phyloP scores from a whole-genome alignment of 2,888 invertebrate genomes.

The Clivina fossor region DNA sequence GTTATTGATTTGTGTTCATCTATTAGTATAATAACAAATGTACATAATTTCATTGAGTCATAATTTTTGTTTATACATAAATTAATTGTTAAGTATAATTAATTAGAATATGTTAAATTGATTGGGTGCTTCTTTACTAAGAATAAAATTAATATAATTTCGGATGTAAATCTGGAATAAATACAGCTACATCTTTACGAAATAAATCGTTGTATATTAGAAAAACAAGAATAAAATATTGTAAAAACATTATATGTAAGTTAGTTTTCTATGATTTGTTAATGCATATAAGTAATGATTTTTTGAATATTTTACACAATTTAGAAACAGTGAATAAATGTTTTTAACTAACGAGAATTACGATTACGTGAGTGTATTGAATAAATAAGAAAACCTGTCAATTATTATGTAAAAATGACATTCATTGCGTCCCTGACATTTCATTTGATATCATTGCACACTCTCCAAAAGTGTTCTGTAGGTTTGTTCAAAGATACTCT shows the following conservation, averaged over 20 bases:
- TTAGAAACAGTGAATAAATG: constrained; percentile 22
- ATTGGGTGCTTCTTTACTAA: too few relatives aligned
- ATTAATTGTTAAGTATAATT: too few relatives aligned
- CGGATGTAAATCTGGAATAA: neutral
- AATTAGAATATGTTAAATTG: too few relatives aligned
- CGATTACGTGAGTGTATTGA: neutral
- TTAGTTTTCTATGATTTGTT: constrained; percentile 30
- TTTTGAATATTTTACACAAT: constrained; percentile 23
- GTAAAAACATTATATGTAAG: constrained; percentile 23
- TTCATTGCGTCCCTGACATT: constrained; percentile 28
- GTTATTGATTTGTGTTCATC: too few relatives aligned
- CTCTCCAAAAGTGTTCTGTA: constrained; percentile 9
- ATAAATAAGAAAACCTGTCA: too few relatives aligned
- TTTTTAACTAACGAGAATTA: constrained; percentile 24
- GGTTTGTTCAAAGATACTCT: too few relatives aligned
- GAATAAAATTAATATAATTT: neutral
- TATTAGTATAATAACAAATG: too few relatives aligned
- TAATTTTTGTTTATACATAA: too few relatives aligned
- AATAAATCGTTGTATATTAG: too few relatives aligned
- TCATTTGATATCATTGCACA: neutral
- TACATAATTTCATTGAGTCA: too few relatives aligned
- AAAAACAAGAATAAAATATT: too few relatives aligned
- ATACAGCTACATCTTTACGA: too few relatives aligned
- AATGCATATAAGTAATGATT: constrained; percentile 22
- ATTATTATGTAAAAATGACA: constrained; percentile 17